Percentiles rank a stretch among this genome's conserved stretches.
phyloP scores from a whole-genome alignment of 2,888 invertebrate genomes.

The Netelia melanura region DNA sequence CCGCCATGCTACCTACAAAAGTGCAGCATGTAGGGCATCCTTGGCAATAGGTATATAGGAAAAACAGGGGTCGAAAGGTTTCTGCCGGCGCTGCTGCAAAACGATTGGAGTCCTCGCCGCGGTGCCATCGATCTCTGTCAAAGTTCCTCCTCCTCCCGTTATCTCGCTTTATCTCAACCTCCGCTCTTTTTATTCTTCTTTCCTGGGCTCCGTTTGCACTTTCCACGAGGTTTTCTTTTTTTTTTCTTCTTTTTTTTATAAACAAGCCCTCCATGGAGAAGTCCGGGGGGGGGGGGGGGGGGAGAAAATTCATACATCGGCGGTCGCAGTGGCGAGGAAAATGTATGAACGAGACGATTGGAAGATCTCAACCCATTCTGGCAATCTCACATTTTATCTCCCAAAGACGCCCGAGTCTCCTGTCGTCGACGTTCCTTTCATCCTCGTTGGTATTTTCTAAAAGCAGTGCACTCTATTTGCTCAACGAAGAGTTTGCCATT shows the following conservation, averaged over 20 bases:
- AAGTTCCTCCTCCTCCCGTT: conserved; percentile 43
- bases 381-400: conserved; percentile 3
- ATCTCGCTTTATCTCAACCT: conserved; percentile 34
- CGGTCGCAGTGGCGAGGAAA: neutral
- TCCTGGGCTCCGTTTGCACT: conserved; percentile 19
- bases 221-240: conserved; percentile 2
- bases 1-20: conserved; percentile 5
- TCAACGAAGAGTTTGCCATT: neutral
- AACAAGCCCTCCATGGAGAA: conserved; percentile 9
- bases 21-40: neutral
- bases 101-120: conserved; percentile 45
- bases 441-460: neutral
- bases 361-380: neutral
- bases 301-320: neutral
- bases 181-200: neutral
- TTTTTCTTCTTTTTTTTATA: neutral
- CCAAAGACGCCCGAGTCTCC: neutral
- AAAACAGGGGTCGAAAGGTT: neutral
- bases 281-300: neutral
- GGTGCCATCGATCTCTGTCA: conserved; percentile 66
- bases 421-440: neutral
- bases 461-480: neutral
- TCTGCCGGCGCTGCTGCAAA: conserved; percentile 31
- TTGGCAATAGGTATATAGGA: neutral
- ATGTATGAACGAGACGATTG: neutral